These are phyloP conservation scores for Platysternon megacephalum DNA, from an alignment of 2,113 vertebrate species.

Conservation along the genomic window DNA sequence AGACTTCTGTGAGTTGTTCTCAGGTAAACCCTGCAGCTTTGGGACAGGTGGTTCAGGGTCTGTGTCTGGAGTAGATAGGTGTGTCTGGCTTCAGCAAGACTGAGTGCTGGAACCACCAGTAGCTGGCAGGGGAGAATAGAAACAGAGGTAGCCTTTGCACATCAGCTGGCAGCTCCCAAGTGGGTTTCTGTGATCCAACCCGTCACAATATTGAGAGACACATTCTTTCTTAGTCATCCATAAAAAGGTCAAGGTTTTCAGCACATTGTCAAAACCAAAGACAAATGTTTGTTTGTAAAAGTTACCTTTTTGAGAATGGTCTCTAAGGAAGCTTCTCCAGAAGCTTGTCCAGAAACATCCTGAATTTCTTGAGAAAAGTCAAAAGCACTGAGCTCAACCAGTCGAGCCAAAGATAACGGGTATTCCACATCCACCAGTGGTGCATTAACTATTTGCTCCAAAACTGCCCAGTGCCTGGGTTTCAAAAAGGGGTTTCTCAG, in stretches of 20 bases:
- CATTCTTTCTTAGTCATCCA: background rate
- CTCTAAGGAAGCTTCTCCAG: constrained; percentile 87
- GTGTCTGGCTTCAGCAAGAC: too few relatives aligned
- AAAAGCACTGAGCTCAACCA: constrained; percentile 81
- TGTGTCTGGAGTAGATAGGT: too few relatives aligned
- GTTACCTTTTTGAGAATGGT: constrained; percentile 84
- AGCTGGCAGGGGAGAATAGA: too few relatives aligned
- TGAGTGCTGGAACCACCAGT: too few relatives aligned
- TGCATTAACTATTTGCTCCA: constrained; percentile 78
- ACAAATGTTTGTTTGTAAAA: background rate
- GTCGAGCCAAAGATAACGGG: constrained; percentile 74
- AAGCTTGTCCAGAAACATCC: constrained; percentile 86
- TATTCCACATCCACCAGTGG: constrained; percentile 65
- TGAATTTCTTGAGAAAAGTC: constrained; percentile 80
- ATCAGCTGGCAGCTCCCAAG: too few relatives aligned
- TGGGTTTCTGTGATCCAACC: too few relatives aligned
- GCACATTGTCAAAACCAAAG: background rate
- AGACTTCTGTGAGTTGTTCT: too few relatives aligned
- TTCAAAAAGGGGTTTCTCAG: constrained; percentile 85
- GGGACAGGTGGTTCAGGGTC: too few relatives aligned
- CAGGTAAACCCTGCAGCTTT: too few relatives aligned
- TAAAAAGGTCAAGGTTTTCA: background rate
- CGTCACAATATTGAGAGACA: background rate
- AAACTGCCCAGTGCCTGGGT: constrained; percentile 78
- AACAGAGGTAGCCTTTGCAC: too few relatives aligned